phyloP scores from a whole-genome alignment of 2,113 vertebrate genomes.

The Bubo scandiacus region DNA sequence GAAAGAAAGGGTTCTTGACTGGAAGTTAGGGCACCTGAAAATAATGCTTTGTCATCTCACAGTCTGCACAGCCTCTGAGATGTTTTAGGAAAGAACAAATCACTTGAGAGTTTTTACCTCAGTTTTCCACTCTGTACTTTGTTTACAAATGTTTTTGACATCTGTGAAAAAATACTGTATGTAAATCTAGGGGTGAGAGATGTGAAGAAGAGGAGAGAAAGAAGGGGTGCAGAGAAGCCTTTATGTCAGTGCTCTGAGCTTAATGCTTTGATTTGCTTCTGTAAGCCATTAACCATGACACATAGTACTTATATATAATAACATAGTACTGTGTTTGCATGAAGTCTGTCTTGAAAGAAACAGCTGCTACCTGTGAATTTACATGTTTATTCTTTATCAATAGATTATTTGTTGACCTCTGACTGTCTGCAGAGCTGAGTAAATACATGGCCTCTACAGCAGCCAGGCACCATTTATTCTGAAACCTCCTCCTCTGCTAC shows the following conservation, averaged over 20 bases:
- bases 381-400: background rate
- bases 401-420: background rate
- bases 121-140: background rate
- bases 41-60: background rate
- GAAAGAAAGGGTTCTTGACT: background rate
- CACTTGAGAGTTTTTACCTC: background rate
- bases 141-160: background rate
- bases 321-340: background rate
- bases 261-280: background rate
- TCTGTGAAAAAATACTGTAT: background rate
- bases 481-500: background rate
- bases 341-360: background rate
- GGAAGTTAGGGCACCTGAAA: background rate
- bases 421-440: background rate
- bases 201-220: background rate
- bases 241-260: background rate
- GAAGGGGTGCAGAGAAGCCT: background rate
- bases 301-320: background rate
- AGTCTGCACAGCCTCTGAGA: background rate
- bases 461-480: background rate
- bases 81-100: background rate
- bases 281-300: background rate
- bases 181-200: background rate
- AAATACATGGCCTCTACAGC: background rate
- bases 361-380: background rate